Conservation (phyloP, 2,888 invertebrate genomes). For the Agonum fuliginosum region DNA sequence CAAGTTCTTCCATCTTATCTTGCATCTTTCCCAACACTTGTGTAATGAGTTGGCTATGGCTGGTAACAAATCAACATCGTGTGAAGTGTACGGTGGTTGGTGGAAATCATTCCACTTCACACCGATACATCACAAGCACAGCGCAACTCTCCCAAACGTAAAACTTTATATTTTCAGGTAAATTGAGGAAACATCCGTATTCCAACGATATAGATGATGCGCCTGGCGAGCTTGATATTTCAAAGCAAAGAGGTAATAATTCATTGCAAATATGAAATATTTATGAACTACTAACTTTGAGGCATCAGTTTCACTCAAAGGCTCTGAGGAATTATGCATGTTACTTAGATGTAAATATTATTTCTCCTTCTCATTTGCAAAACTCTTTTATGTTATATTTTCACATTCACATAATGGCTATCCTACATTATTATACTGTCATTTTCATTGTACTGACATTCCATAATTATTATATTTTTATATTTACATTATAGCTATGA, state of each 20-base stretch:
- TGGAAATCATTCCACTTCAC: neutral
- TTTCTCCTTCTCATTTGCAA: slow-evolving; percentile 31
- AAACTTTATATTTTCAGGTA: slow-evolving; percentile 61
- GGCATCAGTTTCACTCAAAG: slow-evolving; percentile 44
- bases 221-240: slow-evolving; percentile 54
- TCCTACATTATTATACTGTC: too few relatives aligned
- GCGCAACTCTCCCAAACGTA: slow-evolving; percentile 24
- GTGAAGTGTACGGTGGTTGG: neutral
- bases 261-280: slow-evolving; percentile 58
- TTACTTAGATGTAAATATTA: slow-evolving; percentile 48
- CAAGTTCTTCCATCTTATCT: neutral
- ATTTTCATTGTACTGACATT: too few relatives aligned
- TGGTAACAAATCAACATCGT: slow-evolving; percentile 19
- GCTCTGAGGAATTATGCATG: slow-evolving; percentile 55
- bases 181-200: slow-evolving; percentile 61
- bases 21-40: neutral
- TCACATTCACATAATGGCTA: too few relatives aligned
- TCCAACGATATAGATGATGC: slow-evolving; percentile 60
- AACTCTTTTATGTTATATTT: slow-evolving; percentile 13
- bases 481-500: too few relatives aligned
- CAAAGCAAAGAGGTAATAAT: slow-evolving; percentile 61
- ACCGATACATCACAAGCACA: slow-evolving; percentile 46
- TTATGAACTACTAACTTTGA: slow-evolving; percentile 53
- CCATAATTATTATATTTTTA: too few relatives aligned
- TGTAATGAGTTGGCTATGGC: neutral